Evolutionary conservation across 2,113 vertebrate genomes (phyloP).

Genomic region (Channa maculata): DNA sequence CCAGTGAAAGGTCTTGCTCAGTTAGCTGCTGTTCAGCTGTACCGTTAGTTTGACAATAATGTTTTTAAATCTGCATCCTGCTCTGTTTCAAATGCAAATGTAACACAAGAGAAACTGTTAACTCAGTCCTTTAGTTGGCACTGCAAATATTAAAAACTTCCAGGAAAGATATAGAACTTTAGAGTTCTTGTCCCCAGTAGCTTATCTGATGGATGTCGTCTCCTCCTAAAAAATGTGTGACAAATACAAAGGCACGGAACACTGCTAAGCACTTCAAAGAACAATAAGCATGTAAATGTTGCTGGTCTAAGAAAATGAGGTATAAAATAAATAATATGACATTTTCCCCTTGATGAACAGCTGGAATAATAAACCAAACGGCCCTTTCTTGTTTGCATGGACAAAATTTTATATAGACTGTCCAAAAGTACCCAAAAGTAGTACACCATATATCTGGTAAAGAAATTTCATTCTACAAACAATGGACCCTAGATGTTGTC

Average conservation of each 20-base stretch:
- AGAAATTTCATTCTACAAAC: too few relatives aligned
- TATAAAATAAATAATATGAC: slow-evolving; percentile 66
- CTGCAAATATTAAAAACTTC: slow-evolving; percentile 7
- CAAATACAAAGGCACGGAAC: slow-evolving; percentile 52
- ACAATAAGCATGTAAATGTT: slow-evolving; percentile 66
- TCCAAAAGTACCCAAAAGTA: too few relatives aligned
- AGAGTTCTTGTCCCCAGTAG: slow-evolving; percentile 25
- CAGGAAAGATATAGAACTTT: not conserved
- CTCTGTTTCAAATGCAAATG: slow-evolving; percentile 5
- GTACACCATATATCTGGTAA: too few relatives aligned
- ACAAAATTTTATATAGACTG: not conserved
- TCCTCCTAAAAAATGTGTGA: slow-evolving; percentile 36
- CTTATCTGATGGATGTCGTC: slow-evolving; percentile 26
- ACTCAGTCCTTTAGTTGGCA: slow-evolving; percentile 33
- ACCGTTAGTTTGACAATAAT: not conserved
- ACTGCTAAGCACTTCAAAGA: slow-evolving; percentile 55
- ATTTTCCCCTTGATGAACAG: slow-evolving; percentile 64
- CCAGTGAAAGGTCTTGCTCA: slow-evolving; percentile 4
- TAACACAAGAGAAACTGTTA: not conserved
- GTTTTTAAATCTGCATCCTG: not conserved
- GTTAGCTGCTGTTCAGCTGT: slow-evolving; percentile 18
- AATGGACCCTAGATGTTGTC: too few relatives aligned
- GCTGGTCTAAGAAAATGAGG: slow-evolving; percentile 42
- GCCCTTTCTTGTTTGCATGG: not conserved
- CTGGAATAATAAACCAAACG: slow-evolving; percentile 74